phyloP scores from a whole-genome alignment of 2,797 vertebrate genomes.

The Clarias pachynema region DNA sequence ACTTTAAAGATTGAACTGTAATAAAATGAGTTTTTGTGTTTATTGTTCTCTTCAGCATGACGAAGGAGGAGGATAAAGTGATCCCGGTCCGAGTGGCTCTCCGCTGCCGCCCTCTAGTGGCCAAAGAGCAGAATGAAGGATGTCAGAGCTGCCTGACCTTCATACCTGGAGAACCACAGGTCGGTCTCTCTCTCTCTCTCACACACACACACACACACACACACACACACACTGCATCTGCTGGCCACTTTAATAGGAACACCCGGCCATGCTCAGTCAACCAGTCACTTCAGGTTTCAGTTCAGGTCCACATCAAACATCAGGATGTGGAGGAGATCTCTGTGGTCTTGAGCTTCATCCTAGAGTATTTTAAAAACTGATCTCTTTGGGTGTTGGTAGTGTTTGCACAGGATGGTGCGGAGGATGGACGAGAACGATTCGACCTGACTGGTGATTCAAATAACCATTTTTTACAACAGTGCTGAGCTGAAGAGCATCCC shows the following conservation, averaged over 20 bases:
- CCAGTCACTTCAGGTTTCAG: not conserved
- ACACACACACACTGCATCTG: not conserved
- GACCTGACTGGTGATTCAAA: too few species aligned
- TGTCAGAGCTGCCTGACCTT: slow-evolving; percentile 91
- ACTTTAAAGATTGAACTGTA: too few species aligned
- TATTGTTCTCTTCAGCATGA: slow-evolving; percentile 65
- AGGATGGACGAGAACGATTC: too few species aligned
- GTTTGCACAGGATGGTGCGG: not conserved
- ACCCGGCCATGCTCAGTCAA: not conserved
- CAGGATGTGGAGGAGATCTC: not conserved
- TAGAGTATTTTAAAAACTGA: not conserved
- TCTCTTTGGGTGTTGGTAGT: not conserved
- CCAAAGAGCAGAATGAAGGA: slow-evolving; percentile 88
- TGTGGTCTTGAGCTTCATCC: not conserved
- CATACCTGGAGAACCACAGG: slow-evolving; percentile 87
- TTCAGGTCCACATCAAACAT: not conserved
- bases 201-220: too few species aligned
- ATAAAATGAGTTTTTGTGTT: not conserved
- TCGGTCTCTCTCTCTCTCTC: slow-evolving; percentile 46
- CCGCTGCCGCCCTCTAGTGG: slow-evolving; percentile 88
- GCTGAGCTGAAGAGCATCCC: not conserved
- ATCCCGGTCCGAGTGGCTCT: slow-evolving; percentile 92
- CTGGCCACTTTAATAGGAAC: not conserved
- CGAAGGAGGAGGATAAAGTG: slow-evolving; percentile 79
- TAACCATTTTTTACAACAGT: not conserved